Base-by-base conservation (phyloP, 1,140 invertebrate species). In the Mylabris phalerata region DNA sequence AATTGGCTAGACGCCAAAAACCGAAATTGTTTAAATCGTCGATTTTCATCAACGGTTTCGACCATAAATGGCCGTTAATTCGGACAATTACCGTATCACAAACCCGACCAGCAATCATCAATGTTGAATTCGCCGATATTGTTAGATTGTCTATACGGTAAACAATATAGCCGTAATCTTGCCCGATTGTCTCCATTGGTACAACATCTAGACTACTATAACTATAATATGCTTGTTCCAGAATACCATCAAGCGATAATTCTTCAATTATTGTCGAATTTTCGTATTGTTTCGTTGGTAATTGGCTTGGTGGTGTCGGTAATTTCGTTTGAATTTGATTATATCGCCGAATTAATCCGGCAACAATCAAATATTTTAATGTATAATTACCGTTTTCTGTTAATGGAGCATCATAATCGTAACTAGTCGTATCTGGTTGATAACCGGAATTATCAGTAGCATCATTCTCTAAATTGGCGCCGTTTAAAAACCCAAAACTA, bases 401-500 rank as follows among this genome's bases (percentile, higher is more conserved):
- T 42, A 82, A 57, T 6, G 75, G 68, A 4, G 75, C 73, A 61
- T 77, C 75, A 61, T 77, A 77, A 65, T 78, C 62, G 67, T 82
- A 83, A 54, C 80, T 81, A 3, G 77, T 80, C 9, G 79, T 73
- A 62, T 79, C 75, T 0, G 79, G 65, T 32, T 71, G 65, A 54
- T 78, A 79, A 11, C 62, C 48, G 1, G 71, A 69, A 48, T 63
- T 51, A 19, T 55, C 51, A 32, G 48, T 42, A 19, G n/a, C 27
- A 4, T 19, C 26, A 46, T 58, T 57, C 5, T 43, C 25, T 4
- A 59, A 32, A 61, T 84, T 84, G 3, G 80, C 79, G 26, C 84
- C 84, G 57, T 80, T 78, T 70, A 81, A 80, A 63, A 84, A 87
- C 3, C 83, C 85, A 70, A 84, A 87, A 69, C 79, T 85, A 1